Conservation (phyloP, 23 tunicate genomes). For the Ciona savignyi region DNA sequence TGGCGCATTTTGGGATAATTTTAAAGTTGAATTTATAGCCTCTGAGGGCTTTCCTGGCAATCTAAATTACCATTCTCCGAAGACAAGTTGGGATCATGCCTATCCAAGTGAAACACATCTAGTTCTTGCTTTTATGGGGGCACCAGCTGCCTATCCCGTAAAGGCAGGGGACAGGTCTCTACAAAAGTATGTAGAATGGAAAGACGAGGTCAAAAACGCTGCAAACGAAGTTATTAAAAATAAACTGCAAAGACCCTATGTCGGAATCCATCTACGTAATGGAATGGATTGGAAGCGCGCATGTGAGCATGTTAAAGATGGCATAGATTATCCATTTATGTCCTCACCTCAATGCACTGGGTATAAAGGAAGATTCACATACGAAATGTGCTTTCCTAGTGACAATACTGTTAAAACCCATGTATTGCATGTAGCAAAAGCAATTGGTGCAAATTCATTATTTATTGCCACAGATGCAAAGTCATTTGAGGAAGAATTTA, state of each 20-base stretch:
- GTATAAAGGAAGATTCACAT: conserved; percentile 31
- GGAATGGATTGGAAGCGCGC: conserved; percentile 88
- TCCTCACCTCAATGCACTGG: conserved; percentile 87
- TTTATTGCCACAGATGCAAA: conserved; percentile 67
- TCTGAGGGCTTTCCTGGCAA: conserved; percentile 28
- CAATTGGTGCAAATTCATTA: conserved; percentile 8
- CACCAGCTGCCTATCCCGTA: conserved; percentile 71
- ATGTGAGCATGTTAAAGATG: conserved; percentile 57
- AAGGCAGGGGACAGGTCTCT: conserved; percentile 28
- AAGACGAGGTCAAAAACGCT: conserved; percentile 16
- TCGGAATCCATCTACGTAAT: conserved; percentile 82
- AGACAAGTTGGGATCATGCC: conserved; percentile 36
- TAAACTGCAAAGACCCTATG: conserved; percentile 45
- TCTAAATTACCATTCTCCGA: conserved; percentile 19
- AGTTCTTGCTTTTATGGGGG: conserved; percentile 87
- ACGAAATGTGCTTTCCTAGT: conserved; percentile 80
- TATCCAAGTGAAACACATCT: conserved; percentile 39
- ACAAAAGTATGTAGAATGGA: conserved; percentile 71
- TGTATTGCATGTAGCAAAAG: conserved; percentile 15
- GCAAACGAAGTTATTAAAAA: conserved; percentile 22
- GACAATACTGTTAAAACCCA: conserved; percentile 21
- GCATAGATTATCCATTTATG: conserved; percentile 52
- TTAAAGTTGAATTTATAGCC: conserved; percentile 44
- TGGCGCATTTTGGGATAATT: conserved; percentile 85
- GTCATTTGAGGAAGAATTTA: conserved; percentile 19